Base-by-base conservation (phyloP, 2,888 invertebrate species). In the Ophion ventricosus region DNA sequence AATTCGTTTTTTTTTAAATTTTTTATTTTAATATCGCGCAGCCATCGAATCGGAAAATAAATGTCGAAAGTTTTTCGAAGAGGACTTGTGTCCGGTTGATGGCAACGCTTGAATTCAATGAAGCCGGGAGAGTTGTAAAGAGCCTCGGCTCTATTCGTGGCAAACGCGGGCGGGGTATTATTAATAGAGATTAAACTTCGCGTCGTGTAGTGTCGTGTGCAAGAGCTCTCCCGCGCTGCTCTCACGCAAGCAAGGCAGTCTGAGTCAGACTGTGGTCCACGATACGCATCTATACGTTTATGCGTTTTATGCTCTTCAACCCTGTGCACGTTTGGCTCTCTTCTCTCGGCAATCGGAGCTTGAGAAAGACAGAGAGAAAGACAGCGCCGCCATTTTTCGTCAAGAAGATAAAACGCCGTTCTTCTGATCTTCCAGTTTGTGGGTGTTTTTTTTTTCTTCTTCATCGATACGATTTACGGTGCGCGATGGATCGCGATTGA, bases 101-200 rank as follows among this genome's bases (percentile, higher is more conserved):
- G 69, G 76, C 74, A 59, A 76, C 59, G 79, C 54, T 73, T 78
- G 80, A 80, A 86, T 88, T 87, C 86, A 88, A 88, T 88, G 86
- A 87, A 63, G 82, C 86, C 87, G 79, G 82, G 83, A 84, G 84
- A 80, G 66, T 73, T 59, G 73, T 43, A 67, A 40, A 56, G 83
- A 86, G 86, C 80, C 87, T 85, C 87, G 81, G 40, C 89, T 89
- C 88, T 91, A 91, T 90, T 91, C 91, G 49, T 88, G 88, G 88
- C 91, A 83, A 85, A 84, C 69, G 56, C 73, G 74, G 54, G 86
- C 88, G 86, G 90, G 87, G 87, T 90, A 92, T 92, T 93, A 93
- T 93, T 93, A 93, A 93, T 93, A 93, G 93, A 93, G 92, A 93
- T 93, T 91, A 92, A 92, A 92, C 90, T 91, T 88, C 87, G 92